Conservation (phyloP, 1,140 invertebrate genomes). For the Lethrus apterus region DNA sequence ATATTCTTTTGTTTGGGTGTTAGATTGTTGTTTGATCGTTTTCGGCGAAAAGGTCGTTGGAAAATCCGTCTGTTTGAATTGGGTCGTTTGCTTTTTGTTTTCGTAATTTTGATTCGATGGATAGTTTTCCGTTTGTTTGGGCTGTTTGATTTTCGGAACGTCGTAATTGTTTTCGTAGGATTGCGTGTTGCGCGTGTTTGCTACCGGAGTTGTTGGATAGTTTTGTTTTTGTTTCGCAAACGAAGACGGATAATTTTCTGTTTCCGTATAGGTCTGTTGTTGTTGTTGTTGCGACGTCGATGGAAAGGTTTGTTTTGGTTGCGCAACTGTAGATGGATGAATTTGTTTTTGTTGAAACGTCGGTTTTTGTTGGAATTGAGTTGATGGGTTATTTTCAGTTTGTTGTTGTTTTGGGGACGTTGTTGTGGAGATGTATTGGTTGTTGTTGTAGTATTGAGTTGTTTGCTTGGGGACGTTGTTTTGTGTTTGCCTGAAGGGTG, state of each 20-base stretch:
- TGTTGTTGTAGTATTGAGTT: constrained; percentile 34
- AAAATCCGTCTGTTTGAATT: constrained; percentile 4
- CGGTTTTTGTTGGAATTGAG: constrained; percentile 7
- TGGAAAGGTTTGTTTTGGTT: constrained; percentile 2
- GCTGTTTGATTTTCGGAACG: constrained; percentile 16
- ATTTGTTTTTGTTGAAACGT: constrained; percentile 16
- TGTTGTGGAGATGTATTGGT: constrained; percentile 45
- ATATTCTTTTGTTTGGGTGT: constrained; percentile 21
- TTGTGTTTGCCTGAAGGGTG: constrained; percentile 34
- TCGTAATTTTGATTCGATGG: constrained; percentile 25
- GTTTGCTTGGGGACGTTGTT: constrained; percentile 19
- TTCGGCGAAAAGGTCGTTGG: constrained; percentile 36
- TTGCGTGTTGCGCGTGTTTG: not conserved
- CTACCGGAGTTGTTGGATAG: not conserved
- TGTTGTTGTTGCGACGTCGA: not conserved
- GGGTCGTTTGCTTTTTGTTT: not conserved
- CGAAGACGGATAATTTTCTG: constrained; percentile 15
- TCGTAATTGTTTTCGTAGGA: constrained; percentile 13
- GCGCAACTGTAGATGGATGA: constrained; percentile 12
- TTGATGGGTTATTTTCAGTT: constrained; percentile 29
- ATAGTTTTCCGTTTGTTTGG: constrained; percentile 27
- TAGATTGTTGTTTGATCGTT: constrained; percentile 20
- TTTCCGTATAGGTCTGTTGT: constrained; percentile 7
- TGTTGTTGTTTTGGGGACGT: constrained; percentile 32
- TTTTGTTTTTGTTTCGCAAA: constrained; percentile 3